These are phyloP conservation scores for Meta bourneti DNA, from an alignment of 2,888 invertebrate species.

Conservation along the genomic window DNA sequence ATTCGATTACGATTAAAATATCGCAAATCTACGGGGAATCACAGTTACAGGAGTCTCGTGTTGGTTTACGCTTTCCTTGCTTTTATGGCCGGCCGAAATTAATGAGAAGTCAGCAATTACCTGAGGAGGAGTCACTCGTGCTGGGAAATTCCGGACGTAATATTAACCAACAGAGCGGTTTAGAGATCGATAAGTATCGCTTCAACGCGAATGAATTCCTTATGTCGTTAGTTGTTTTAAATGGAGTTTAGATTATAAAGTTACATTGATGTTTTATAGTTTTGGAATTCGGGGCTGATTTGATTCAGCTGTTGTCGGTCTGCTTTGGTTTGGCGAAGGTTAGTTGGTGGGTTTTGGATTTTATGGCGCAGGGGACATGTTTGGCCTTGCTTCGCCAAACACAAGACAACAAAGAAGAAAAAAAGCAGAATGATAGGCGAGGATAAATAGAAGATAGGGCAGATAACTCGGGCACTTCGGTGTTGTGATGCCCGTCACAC, in stretches of 20 bases:
- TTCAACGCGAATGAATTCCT: background rate
- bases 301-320: background rate
- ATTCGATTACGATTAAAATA: constrained; percentile 44
- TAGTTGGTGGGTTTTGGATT: no score
- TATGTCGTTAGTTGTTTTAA: background rate
- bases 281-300: background rate
- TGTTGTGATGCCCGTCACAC: no score
- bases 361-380: no score
- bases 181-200: background rate
- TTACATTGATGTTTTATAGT: no score
- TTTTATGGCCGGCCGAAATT: background rate
- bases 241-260: background rate
- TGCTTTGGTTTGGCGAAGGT: no score
- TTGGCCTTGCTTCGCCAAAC: no score
- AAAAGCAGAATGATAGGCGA: no score
- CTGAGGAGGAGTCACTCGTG: background rate
- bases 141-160: background rate
- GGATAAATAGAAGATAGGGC: no score
- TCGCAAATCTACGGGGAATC: constrained; percentile 13
- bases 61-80: constrained; percentile 25
- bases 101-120: constrained; percentile 13
- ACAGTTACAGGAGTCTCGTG: background rate
- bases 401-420: no score
- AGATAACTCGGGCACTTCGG: no score
- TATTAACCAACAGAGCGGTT: background rate